Evolutionary conservation across 2,888 invertebrate genomes (phyloP).

Genomic region (Pachliopta kotzebuea): DNA sequence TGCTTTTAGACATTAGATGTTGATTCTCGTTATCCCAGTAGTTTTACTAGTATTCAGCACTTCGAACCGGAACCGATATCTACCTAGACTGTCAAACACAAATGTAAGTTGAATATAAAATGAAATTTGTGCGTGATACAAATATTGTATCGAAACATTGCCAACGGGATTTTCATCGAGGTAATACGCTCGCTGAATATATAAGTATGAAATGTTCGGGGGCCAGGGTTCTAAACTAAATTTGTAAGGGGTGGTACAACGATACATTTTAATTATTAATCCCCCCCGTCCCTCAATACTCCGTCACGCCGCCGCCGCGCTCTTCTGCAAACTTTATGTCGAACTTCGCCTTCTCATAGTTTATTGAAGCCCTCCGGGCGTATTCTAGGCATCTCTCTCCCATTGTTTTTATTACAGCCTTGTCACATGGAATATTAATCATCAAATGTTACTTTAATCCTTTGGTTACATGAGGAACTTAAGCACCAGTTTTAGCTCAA

Average conservation of each 20-base stretch:
- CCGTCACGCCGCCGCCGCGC: constrained; percentile 10
- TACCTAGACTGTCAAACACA: too few species aligned
- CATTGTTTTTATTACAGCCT: constrained; percentile 5
- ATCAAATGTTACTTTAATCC: neutral
- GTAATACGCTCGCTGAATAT: too few species aligned
- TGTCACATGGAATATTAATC: constrained; percentile 4
- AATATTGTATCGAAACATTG: too few species aligned
- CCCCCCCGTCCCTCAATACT: neutral
- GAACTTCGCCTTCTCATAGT: constrained; percentile 20
- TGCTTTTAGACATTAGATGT: too few species aligned
- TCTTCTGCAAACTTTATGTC: constrained; percentile 18
- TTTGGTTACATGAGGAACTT: neutral
- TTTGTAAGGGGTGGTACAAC: constrained; percentile 11
- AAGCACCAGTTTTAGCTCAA: too few species aligned
- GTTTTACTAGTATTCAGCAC: too few species aligned
- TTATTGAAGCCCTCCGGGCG: constrained; percentile 16
- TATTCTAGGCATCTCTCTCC: constrained; percentile 6
- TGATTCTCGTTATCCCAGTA: too few species aligned
- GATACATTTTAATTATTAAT: constrained; percentile 19
- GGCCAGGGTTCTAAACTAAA: constrained; percentile 2
- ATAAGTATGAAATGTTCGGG: neutral
- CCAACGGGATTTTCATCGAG: too few species aligned
- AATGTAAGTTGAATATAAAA: too few species aligned
- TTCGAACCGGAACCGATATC: too few species aligned
- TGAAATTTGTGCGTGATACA: too few species aligned